These are phyloP conservation scores for Pagrus major DNA, from an alignment of 2,113 vertebrate genomes.

Conservation along the genomic window DNA sequence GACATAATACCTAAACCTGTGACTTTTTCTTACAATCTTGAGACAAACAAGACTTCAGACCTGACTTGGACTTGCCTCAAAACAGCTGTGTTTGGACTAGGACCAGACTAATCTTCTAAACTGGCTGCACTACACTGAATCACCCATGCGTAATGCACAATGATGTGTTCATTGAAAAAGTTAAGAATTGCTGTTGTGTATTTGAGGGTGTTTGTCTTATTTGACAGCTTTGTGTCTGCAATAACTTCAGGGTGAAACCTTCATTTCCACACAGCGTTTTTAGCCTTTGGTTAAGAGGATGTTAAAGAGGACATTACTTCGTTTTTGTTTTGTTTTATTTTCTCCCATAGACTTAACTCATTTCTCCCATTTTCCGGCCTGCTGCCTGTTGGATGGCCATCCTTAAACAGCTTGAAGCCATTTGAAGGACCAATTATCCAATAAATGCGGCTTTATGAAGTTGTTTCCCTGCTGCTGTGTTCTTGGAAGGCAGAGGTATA, in stretches of 20 bases:
- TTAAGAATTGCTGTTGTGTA: conserved; percentile 17
- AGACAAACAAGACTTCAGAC: background rate
- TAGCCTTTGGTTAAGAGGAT: conserved; percentile 68
- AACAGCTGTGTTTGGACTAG: conserved; percentile 1
- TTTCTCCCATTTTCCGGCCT: conserved; percentile 70
- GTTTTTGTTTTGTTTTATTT: conserved; percentile 23
- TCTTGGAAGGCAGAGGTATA: conserved; percentile 74
- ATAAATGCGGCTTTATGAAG: conserved; percentile 84
- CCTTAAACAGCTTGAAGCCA: conserved; percentile 81
- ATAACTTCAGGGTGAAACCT: conserved; percentile 66
- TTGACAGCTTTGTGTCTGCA: conserved; percentile 61
- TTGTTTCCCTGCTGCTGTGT: conserved; percentile 78
- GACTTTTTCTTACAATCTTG: background rate
- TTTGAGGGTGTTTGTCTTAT: conserved; percentile 57
- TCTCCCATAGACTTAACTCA: conserved; percentile 41
- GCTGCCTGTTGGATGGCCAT: conserved; percentile 79
- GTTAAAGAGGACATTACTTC: conserved; percentile 72
- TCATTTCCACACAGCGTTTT: conserved; percentile 41
- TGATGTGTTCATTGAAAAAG: conserved; percentile 50
- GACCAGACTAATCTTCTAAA: conserved; percentile 6
- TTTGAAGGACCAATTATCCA: conserved; percentile 83
- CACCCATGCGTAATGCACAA: conserved; percentile 9
- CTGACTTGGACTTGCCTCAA: conserved; percentile 1
- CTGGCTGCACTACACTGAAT: conserved; percentile 3
- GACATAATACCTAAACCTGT: background rate